Evolutionary conservation across 2,113 vertebrate species (phyloP), one percentile per base, ranked within the genome.

Genomic region (Paedocypris sp.): DNA sequence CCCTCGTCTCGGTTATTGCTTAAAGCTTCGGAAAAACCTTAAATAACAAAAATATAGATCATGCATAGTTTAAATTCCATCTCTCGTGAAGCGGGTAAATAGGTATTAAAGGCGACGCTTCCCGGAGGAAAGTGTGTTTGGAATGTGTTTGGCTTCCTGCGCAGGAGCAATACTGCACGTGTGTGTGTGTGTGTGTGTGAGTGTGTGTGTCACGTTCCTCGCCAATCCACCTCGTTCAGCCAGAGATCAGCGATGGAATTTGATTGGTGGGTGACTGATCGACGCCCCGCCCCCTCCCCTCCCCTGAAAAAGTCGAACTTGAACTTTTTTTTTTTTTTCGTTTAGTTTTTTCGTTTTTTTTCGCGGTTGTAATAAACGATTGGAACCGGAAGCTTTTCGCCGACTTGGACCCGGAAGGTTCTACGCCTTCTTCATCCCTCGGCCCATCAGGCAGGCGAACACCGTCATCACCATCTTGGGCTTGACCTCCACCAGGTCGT

Each of bases 391-490:
- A 77, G 75, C 79, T 75, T 81, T 85, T 86, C 77, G 42, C 41
- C 51, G 29, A 51, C 23, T 56, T 32, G 25, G 25, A 45, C 52
- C 23, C 29, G 52, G n/a, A n/a, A n/a, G n/a, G n/a, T 19, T 25
- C 58, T 89, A 95, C 61, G 81, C 88, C 68, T 80, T 75, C 77
- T 97, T 96, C 92, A 98, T 91, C 58, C 94, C 93, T 69, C 94
- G 80, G 54, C 93, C 94, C 94, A 98, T 97, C 86, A 98, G 83
- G 77, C 94, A 98, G 13, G 94, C 94, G 64, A 97, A 98, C 70
- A 97, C 90, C 0, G 92, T 98, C 94, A 98, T 94, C 76, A 98
- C 94, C 94, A 97, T 94, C 83, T 97, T 98, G 60, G 90, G 91
- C 68, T 94, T 98, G 68, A 98, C 94, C 75, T 97, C 94, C 70